These are phyloP conservation scores for Epicampocera succincta DNA, from an alignment of 2,888 invertebrate species.

Conservation along the genomic window DNA sequence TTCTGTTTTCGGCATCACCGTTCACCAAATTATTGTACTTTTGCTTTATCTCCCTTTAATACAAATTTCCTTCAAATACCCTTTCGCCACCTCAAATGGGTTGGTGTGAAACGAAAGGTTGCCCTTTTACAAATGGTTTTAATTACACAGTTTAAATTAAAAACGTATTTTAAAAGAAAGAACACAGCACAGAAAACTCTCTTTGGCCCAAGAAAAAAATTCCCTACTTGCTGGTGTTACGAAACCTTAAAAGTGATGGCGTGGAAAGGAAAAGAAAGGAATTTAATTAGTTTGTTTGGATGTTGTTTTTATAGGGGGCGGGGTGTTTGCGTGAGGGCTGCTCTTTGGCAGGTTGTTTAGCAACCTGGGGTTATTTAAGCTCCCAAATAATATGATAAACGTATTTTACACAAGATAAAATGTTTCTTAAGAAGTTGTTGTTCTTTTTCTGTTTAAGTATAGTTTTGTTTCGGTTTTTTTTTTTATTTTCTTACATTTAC, in stretches of 20 bases:
- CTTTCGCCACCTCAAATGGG: constrained; percentile 21
- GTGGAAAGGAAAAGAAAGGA: constrained; percentile 52
- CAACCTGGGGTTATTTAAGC: constrained; percentile 58
- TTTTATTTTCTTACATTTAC: constrained; percentile 79
- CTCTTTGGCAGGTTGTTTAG: constrained; percentile 53
- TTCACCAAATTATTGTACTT: constrained; percentile 52
- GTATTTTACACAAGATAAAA: constrained; percentile 63
- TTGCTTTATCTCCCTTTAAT: constrained; percentile 34
- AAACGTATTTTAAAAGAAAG: constrained; percentile 25
- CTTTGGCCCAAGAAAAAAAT: constrained; percentile 22
- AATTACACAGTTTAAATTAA: constrained; percentile 61
- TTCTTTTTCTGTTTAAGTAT: constrained; percentile 34
- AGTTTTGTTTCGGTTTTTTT: constrained; percentile 62
- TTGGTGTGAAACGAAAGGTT: constrained; percentile 24
- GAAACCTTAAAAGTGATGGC: constrained; percentile 56
- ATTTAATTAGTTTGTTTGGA: constrained; percentile 33
- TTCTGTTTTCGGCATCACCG: constrained; percentile 25
- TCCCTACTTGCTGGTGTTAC: constrained; percentile 29
- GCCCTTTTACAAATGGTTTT: constrained; percentile 39
- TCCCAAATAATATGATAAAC: constrained; percentile 55
- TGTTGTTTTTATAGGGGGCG: background rate
- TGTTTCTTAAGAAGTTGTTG: constrained; percentile 48
- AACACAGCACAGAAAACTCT: constrained; percentile 29
- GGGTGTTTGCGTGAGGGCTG: background rate
- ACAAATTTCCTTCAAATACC: constrained; percentile 49